A percentile compares a stretch with the other conserved stretches of the same genome.
Conservation (phyloP, 2,113 vertebrate genomes). For the Anoplopoma fimbria region DNA sequence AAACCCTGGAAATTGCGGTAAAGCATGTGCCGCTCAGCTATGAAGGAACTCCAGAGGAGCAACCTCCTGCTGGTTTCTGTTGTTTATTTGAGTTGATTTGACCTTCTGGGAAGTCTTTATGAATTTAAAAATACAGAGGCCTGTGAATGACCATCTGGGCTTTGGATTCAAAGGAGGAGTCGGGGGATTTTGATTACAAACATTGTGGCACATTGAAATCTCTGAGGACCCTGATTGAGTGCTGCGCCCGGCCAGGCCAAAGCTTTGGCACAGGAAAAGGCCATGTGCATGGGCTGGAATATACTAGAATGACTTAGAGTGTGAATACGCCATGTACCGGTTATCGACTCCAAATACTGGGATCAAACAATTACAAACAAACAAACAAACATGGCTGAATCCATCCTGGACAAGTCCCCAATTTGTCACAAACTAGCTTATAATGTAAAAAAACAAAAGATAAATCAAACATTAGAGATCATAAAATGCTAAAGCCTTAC, state of each 20-base stretch:
- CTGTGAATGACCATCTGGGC: neutral
- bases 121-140: neutral
- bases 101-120: neutral
- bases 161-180: neutral
- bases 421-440: too few species aligned
- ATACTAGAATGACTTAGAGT: neutral
- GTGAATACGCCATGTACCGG: neutral
- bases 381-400: neutral
- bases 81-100: neutral
- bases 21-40: neutral
- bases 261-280: neutral
- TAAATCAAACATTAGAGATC: neutral
- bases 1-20: neutral
- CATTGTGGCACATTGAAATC: neutral
- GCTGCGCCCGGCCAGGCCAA: neutral
- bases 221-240: neutral
- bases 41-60: neutral
- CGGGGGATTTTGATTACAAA: constrained; percentile 10
- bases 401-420: neutral
- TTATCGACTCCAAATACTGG: neutral
- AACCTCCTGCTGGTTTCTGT: neutral
- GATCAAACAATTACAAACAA: neutral
- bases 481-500: neutral
- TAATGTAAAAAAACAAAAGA: neutral
- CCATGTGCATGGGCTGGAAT: neutral